These are phyloP conservation scores for Dynastes tityus DNA, from an alignment of 2,888 invertebrate species.

Conservation along the genomic window DNA sequence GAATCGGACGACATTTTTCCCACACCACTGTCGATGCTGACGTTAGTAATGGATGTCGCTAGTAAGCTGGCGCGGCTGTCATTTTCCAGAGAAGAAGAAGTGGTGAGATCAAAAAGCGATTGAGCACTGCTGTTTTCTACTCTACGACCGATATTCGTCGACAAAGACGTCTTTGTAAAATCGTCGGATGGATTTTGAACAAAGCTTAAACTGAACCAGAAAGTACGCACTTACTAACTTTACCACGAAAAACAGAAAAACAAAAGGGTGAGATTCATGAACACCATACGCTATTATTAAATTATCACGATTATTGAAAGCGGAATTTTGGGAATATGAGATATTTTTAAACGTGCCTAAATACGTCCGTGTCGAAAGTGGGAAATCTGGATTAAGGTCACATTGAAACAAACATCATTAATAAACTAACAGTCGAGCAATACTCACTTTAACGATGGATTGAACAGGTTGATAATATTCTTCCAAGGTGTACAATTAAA, in stretches of 20 bases:
- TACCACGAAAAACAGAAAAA: constrained; percentile 25
- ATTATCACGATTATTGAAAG: background rate
- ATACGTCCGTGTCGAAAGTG: constrained; percentile 36
- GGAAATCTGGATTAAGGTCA: constrained; percentile 43
- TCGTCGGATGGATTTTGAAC: constrained; percentile 59
- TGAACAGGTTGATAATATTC: background rate
- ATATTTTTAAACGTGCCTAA: constrained; percentile 47
- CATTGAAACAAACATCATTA: constrained; percentile 42
- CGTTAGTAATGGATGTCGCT: constrained; percentile 56
- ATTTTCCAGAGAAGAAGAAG: constrained; percentile 71
- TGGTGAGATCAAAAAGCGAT: constrained; percentile 70
- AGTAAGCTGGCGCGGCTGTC: constrained; percentile 55
- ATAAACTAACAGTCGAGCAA: background rate
- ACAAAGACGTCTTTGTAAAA: constrained; percentile 51
- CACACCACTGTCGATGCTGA: constrained; percentile 69
- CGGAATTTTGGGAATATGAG: background rate
- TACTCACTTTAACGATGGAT: background rate
- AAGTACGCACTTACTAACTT: constrained; percentile 23
- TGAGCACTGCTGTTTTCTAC: constrained; percentile 53
- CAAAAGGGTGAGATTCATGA: constrained; percentile 2
- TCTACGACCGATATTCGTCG: constrained; percentile 42
- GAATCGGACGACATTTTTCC: constrained; percentile 73
- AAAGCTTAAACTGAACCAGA: constrained; percentile 60
- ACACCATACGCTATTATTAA: constrained; percentile 16
- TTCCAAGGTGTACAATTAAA: constrained; percentile 1